These are phyloP conservation scores for Xerus inauris DNA, from an alignment of 2,113 vertebrate genomes.

Conservation along the genomic window DNA sequence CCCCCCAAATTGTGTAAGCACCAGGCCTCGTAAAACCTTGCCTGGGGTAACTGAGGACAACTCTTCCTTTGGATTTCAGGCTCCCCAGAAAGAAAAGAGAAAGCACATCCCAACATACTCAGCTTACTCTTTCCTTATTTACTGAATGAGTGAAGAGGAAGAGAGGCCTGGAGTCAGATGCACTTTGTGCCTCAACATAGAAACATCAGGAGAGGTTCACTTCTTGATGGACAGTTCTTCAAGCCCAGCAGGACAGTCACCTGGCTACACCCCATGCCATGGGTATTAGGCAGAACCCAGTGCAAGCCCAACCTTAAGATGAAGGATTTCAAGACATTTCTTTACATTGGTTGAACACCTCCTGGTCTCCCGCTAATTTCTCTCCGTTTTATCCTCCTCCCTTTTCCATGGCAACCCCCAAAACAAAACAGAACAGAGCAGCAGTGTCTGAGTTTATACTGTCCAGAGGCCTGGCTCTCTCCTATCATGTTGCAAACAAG, in stretches of 20 bases:
- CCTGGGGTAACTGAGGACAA: not conserved
- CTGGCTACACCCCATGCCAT: too few species aligned
- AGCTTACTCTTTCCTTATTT: not conserved
- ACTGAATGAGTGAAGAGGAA: not conserved
- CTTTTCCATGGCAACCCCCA: conserved; percentile 21
- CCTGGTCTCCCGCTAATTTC: not conserved
- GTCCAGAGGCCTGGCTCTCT: not conserved
- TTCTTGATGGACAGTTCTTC: not conserved
- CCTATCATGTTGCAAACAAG: not conserved
- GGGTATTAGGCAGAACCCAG: not conserved
- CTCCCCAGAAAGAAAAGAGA: not conserved
- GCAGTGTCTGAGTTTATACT: not conserved
- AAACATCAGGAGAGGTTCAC: fast-evolving
- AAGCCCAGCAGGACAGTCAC: not conserved
- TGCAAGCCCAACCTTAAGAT: not conserved
- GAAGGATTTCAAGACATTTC: not conserved
- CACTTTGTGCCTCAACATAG: not conserved
- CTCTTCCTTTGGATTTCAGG: fast-evolving
- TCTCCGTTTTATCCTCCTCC: not conserved
- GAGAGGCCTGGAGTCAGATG: not conserved
- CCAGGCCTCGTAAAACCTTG: not conserved
- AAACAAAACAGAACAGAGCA: conserved; percentile 39
- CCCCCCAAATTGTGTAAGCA: not conserved
- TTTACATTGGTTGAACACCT: not conserved
- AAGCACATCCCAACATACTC: too few species aligned